phyloP scores from a whole-genome alignment of 2,888 invertebrate genomes.

The Scrobipalpa costella region DNA sequence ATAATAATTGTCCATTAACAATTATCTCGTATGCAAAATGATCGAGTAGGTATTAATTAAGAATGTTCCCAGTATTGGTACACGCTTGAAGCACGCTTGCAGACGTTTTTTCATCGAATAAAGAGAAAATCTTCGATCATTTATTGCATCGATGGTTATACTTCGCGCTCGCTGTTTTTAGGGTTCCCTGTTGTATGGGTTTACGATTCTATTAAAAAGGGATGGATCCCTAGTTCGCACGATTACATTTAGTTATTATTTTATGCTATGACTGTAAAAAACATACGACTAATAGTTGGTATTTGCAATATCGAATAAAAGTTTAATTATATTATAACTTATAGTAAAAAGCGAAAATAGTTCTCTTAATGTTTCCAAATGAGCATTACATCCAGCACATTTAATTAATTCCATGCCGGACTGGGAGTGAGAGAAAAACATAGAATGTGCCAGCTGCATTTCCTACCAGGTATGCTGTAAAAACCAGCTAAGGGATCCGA shows the following conservation, averaged over 20 bases:
- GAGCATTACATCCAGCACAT: too few relatives aligned
- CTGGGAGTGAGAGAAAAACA: too few relatives aligned
- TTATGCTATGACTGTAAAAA: too few relatives aligned
- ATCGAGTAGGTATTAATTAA: conserved; percentile 51
- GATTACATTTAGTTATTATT: background rate
- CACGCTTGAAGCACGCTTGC: conserved; percentile 38
- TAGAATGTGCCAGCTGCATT: too few relatives aligned
- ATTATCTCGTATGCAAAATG: conserved; percentile 30
- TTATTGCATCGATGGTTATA: conserved; percentile 30
- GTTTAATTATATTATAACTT: too few relatives aligned
- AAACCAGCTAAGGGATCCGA: too few relatives aligned
- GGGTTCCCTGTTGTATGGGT: conserved; percentile 23
- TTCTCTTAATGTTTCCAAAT: too few relatives aligned
- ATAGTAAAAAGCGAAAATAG: too few relatives aligned
- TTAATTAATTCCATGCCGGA: too few relatives aligned
- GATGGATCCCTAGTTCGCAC: background rate
- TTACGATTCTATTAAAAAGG: conserved; percentile 11
- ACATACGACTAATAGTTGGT: too few relatives aligned
- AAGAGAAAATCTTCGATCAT: conserved; percentile 55
- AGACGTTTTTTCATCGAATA: conserved; percentile 40
- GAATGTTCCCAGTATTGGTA: conserved; percentile 47
- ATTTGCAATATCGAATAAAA: too few relatives aligned
- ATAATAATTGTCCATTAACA: conserved; percentile 21
- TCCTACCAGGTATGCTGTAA: too few relatives aligned
- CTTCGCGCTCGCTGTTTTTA: conserved; percentile 21